Conservation (phyloP, 2,888 invertebrate genomes). For the Orthosia gracilis region DNA sequence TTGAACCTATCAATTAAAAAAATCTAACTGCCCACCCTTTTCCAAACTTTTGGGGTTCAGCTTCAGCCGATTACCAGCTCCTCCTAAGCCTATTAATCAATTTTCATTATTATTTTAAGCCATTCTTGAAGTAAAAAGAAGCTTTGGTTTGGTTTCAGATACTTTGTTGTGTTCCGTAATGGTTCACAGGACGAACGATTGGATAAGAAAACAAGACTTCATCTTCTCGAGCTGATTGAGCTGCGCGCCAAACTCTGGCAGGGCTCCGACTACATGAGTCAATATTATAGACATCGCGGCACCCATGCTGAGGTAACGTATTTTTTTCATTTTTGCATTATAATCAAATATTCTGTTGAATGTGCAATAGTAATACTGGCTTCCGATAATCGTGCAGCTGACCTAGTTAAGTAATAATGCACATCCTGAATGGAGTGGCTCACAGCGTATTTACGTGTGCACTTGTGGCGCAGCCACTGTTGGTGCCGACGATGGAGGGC, state of each 20-base stretch:
- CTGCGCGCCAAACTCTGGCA: conserved; percentile 98
- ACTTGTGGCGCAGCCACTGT: conserved; percentile 78
- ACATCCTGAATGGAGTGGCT: conserved; percentile 53
- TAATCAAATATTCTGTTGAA: conserved; percentile 11
- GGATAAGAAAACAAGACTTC: conserved; percentile 96
- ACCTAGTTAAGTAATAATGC: conserved; percentile 65
- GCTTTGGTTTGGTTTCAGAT: conserved; percentile 92
- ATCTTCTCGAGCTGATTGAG: conserved; percentile 98
- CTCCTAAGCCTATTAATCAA: neutral
- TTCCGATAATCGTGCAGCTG: conserved; percentile 61
- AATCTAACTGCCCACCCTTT: too few relatives aligned
- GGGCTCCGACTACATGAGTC: conserved; percentile 95
- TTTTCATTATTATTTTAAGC: too few relatives aligned
- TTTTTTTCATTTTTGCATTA: neutral
- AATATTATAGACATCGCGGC: conserved; percentile 95
- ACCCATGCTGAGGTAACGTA: conserved; percentile 90
- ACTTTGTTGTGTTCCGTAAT: conserved; percentile 96
- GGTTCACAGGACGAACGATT: conserved; percentile 97
- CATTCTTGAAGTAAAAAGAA: neutral
- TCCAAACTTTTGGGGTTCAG: too few relatives aligned
- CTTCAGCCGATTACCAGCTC: neutral
- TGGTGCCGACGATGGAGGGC: conserved; percentile 90
- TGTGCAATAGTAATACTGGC: conserved; percentile 41
- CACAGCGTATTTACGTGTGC: conserved; percentile 21
- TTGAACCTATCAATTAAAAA: too few relatives aligned